phyloP scores from a whole-genome alignment of 2,113 vertebrate genomes.

The Elephas maximus region DNA sequence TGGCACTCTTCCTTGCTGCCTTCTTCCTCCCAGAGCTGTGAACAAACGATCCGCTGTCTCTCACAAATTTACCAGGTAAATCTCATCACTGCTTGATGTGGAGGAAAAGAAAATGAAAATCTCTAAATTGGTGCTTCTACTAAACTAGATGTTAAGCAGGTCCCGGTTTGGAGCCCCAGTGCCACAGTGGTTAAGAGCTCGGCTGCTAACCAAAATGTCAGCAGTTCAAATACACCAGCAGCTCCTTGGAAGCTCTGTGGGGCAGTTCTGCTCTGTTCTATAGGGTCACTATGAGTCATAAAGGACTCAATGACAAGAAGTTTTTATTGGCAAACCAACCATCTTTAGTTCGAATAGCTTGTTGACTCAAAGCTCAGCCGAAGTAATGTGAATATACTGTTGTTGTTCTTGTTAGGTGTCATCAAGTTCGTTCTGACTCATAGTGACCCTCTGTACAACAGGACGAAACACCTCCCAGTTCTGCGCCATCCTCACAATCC shows the following conservation, averaged over 20 bases:
- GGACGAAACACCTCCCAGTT: no score
- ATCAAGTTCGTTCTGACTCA: no score
- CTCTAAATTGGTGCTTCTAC: neutral
- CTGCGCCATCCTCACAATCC: no score
- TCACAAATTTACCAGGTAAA: neutral
- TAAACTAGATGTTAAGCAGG: neutral
- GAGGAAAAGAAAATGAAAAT: constrained; percentile 12
- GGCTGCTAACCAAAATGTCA: no score
- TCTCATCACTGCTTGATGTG: neutral
- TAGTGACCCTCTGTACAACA: no score
- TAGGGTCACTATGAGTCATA: no score
- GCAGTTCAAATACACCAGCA: no score
- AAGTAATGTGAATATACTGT: neutral
- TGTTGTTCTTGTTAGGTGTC: no score
- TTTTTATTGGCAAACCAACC: neutral
- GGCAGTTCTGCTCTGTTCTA: no score
- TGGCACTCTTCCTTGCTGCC: neutral
- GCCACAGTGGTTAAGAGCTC: no score
- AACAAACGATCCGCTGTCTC: neutral
- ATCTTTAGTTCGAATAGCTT: neutral
- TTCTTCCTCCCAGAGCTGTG: neutral
- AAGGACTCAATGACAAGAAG: neutral
- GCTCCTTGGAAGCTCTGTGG: no score
- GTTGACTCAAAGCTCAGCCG: neutral
- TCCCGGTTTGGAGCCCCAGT: neutral